These are phyloP conservation scores for Ceramica pisi DNA, from an alignment of 2,888 invertebrate species.

Conservation along the genomic window DNA sequence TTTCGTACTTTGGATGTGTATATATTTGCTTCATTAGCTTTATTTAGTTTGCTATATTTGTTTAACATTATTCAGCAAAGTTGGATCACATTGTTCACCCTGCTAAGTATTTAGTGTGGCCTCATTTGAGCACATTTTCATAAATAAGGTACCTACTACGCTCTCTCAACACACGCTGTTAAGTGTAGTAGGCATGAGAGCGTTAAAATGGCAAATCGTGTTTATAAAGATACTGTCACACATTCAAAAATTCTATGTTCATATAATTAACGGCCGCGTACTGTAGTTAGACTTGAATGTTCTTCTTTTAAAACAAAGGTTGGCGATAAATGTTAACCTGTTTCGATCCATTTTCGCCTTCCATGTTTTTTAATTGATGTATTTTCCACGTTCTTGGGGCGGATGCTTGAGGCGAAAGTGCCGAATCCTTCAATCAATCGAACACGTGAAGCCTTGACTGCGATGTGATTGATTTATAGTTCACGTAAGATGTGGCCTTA, in stretches of 20 bases:
- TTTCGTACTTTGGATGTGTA: slow-evolving; percentile 50
- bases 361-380: slow-evolving; percentile 8
- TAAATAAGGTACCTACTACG: slow-evolving; percentile 14
- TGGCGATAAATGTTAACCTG: neutral
- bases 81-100: slow-evolving; percentile 9
- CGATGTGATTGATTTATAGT: neutral
- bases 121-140: slow-evolving; percentile 39
- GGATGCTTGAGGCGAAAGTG: neutral
- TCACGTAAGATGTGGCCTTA: slow-evolving; percentile 6
- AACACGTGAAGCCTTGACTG: slow-evolving; percentile 4
- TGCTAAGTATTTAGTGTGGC: slow-evolving; percentile 17
- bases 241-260: neutral
- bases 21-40: slow-evolving; percentile 34
- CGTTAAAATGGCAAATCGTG: neutral
- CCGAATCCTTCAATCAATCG: slow-evolving; percentile 5
- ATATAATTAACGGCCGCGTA: neutral
- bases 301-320: neutral
- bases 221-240: neutral
- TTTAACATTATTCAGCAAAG: slow-evolving; percentile 30
- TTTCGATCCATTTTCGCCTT: neutral
- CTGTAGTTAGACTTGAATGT: slow-evolving; percentile 11
- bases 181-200: neutral
- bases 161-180: neutral
- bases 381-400: neutral
- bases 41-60: slow-evolving; percentile 36